phyloP scores from a whole-genome alignment of 2,888 invertebrate genomes.

The Oscheius onirici region DNA sequence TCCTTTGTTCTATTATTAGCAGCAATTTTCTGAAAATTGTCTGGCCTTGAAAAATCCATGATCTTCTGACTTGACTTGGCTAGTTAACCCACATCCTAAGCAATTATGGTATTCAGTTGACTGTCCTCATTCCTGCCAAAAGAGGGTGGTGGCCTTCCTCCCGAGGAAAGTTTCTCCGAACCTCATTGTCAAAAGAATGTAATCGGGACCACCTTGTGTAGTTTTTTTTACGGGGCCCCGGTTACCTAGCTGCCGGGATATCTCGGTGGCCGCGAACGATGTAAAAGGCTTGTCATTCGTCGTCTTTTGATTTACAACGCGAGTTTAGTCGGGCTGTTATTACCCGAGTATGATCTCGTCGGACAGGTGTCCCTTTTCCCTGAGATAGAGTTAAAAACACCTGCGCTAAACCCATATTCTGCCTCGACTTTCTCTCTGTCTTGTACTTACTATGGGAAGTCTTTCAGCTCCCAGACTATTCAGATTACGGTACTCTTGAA shows the following conservation, averaged over 20 bases:
- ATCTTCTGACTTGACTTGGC: too few relatives aligned
- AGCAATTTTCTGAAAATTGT: neutral
- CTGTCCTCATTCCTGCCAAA: constrained; percentile 2
- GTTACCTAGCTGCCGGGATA: too few relatives aligned
- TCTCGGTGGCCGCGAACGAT: neutral
- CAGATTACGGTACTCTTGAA: neutral
- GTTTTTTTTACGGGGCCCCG: too few relatives aligned
- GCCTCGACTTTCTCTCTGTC: neutral
- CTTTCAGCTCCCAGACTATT: neutral
- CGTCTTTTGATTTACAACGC: constrained; percentile 29
- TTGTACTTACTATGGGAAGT: constrained; percentile 10
- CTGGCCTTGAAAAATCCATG: too few relatives aligned
- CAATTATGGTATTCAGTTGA: too few relatives aligned
- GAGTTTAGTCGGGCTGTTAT: constrained; percentile 19
- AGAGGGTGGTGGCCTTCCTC: too few relatives aligned
- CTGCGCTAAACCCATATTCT: too few relatives aligned
- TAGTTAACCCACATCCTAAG: too few relatives aligned
- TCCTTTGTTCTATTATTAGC: neutral
- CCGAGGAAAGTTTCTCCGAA: too few relatives aligned
- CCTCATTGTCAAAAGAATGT: too few relatives aligned
- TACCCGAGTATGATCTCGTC: constrained; percentile 21
- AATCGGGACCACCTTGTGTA: too few relatives aligned
- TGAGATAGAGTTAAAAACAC: too few relatives aligned
- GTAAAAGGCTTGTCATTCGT: constrained; percentile 18
- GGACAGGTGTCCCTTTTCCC: constrained; percentile 19